phyloP scores from a whole-genome alignment of 2,888 invertebrate genomes.

The Microctonus hyperodae region DNA sequence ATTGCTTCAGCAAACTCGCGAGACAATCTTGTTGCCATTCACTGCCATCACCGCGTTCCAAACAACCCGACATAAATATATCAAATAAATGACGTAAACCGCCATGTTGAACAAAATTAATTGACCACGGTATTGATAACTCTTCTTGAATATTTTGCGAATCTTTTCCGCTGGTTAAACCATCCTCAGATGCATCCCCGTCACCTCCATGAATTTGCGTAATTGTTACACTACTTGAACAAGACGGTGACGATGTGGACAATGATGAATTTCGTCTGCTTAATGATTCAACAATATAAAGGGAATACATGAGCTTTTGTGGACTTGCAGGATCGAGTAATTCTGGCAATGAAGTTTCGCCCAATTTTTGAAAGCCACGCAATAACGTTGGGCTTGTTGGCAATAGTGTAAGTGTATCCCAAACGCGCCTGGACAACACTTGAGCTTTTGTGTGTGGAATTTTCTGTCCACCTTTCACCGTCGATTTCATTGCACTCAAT shows the following conservation, averaged over 20 bases:
- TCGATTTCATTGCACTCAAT: constrained; percentile 84
- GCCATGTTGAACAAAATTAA: constrained; percentile 84
- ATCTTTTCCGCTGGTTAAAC: constrained; percentile 44
- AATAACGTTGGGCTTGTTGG: constrained; percentile 89
- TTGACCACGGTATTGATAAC: constrained; percentile 69
- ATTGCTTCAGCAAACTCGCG: constrained; percentile 82
- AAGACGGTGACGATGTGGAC: constrained; percentile 34
- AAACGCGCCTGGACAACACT: constrained; percentile 84
- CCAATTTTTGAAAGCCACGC: constrained; percentile 82
- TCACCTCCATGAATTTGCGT: constrained; percentile 45
- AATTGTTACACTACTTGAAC: constrained; percentile 37
- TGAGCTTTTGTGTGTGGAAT: constrained; percentile 88
- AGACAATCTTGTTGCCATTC: constrained; percentile 97
- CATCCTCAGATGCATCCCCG: constrained; percentile 44
- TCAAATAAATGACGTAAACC: constrained; percentile 88
- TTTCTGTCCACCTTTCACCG: constrained; percentile 73
- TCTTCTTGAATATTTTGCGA: constrained; percentile 48
- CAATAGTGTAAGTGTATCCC: constrained; percentile 92
- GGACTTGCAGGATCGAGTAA: constrained; percentile 87
- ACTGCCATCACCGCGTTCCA: constrained; percentile 76
- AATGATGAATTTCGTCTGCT: constrained; percentile 58
- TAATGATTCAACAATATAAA: constrained; percentile 87
- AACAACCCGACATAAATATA: constrained; percentile 86
- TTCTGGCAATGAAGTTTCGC: constrained; percentile 73
- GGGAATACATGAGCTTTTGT: constrained; percentile 93